Percentiles rank a stretch among this genome's conserved stretches.
phyloP scores from a whole-genome alignment of 2,888 invertebrate species.

The Polydesmus complanatus region DNA sequence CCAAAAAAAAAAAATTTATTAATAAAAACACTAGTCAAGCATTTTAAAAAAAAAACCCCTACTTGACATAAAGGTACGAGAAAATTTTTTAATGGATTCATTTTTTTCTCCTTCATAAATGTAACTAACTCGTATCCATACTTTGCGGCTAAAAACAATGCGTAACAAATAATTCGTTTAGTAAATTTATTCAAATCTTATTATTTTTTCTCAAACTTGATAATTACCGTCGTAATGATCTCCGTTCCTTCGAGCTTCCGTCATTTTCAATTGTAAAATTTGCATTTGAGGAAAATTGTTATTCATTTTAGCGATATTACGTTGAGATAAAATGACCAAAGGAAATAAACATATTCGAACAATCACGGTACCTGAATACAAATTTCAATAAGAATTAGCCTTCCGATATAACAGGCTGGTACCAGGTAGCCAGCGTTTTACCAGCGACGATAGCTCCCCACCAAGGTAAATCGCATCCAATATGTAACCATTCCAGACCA shows the following conservation, averaged over 20 bases:
- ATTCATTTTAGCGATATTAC: slow-evolving; percentile 63
- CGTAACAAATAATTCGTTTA: neutral
- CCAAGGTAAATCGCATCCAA: slow-evolving; percentile 75
- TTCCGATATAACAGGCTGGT: neutral
- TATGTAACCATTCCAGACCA: slow-evolving; percentile 67
- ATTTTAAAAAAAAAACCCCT: slow-evolving; percentile 2
- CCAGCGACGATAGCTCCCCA: slow-evolving; percentile 72
- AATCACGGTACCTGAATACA: slow-evolving; percentile 52
- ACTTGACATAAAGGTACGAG: slow-evolving; percentile 36
- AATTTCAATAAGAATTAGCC: neutral
- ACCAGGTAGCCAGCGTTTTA: slow-evolving; percentile 27
- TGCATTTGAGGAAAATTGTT: slow-evolving; percentile 78
- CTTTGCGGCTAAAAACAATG: slow-evolving; percentile 42
- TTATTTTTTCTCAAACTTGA: neutral
- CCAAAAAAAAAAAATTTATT: neutral
- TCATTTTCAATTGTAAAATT: slow-evolving; percentile 64
- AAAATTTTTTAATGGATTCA: slow-evolving; percentile 68
- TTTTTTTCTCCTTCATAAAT: slow-evolving; percentile 66
- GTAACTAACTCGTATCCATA: slow-evolving; percentile 61
- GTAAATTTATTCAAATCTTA: neutral
- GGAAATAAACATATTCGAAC: slow-evolving; percentile 69
- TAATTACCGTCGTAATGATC: slow-evolving; percentile 53
- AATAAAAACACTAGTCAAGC: neutral
- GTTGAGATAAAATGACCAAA: slow-evolving; percentile 65
- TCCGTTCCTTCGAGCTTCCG: slow-evolving; percentile 69